phyloP scores from a whole-genome alignment of 2,888 invertebrate species.

The Chaitophorus viminalis region DNA sequence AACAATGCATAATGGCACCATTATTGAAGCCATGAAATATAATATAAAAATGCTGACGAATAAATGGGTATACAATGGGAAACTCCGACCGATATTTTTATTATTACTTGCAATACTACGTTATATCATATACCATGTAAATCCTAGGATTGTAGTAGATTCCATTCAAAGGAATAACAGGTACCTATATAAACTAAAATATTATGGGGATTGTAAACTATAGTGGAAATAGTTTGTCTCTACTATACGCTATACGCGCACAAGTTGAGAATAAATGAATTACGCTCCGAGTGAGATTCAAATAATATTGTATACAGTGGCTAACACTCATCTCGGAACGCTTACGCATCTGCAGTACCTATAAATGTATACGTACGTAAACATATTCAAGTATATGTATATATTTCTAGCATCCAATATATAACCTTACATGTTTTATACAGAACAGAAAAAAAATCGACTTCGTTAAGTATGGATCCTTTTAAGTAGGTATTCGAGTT shows the following conservation, averaged over 20 bases:
- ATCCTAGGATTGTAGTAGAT: too few relatives aligned
- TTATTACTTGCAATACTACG: neutral
- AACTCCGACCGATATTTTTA: neutral
- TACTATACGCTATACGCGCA: neutral
- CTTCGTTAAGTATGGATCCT: neutral
- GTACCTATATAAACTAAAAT: neutral
- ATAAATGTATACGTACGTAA: neutral
- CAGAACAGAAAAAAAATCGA: too few relatives aligned
- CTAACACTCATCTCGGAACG: too few relatives aligned
- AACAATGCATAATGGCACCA: neutral
- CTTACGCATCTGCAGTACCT: too few relatives aligned
- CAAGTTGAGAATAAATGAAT: neutral
- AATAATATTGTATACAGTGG: neutral
- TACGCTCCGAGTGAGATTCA: neutral
- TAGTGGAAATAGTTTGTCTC: neutral
- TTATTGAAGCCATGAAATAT: neutral
- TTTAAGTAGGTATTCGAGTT: constrained; percentile 2
- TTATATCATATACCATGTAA: too few relatives aligned
- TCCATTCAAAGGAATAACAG: too few relatives aligned
- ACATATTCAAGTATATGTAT: neutral
- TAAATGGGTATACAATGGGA: neutral
- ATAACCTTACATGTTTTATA: too few relatives aligned
- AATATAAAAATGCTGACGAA: neutral
- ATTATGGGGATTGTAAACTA: neutral
- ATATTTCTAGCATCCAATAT: too few relatives aligned